Conservation (phyloP, 37 sponge, comb jelly and placozoan species). For the Cliona cf. orientalis region DNA sequence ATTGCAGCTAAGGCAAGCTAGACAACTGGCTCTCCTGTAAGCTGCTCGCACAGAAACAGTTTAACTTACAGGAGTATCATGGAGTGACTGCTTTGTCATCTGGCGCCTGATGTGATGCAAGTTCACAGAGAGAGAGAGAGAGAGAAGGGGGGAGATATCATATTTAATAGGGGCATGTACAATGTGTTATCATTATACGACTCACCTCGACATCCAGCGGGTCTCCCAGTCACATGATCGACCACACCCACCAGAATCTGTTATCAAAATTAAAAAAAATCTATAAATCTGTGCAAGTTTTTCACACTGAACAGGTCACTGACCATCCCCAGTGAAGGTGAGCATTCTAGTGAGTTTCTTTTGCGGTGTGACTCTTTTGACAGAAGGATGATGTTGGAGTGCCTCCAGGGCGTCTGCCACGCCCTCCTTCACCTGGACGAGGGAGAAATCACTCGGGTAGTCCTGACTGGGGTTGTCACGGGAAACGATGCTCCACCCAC, state of each 20-base stretch:
- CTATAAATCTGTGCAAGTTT: background rate
- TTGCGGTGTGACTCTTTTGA: constrained; percentile 82
- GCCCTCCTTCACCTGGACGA: constrained; percentile 49
- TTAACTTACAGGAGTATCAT: constrained; percentile 14
- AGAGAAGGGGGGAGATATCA: background rate
- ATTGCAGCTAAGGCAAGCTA: no score
- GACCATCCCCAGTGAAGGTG: constrained; percentile 11
- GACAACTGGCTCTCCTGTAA: no score
- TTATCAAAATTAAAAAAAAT: background rate
- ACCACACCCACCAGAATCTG: background rate
- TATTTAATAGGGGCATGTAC: no score
- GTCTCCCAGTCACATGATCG: constrained; percentile 39
- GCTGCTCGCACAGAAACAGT: background rate
- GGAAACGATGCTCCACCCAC: constrained; percentile 62
- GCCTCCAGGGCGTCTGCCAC: constrained; percentile 27
- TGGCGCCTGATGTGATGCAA: background rate
- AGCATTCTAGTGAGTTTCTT: constrained; percentile 60
- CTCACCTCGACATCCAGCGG: constrained; percentile 34
- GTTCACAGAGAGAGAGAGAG: no score
- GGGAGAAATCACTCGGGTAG: constrained; percentile 87
- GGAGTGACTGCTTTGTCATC: background rate
- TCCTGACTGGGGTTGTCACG: constrained; percentile 68
- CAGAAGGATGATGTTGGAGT: constrained; percentile 53
- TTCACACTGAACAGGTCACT: background rate
- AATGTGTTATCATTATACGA: background rate